Evolutionary conservation across 92 coral and sea anemone species (phyloP).

Genomic region (Isaurus tuberculatus): DNA sequence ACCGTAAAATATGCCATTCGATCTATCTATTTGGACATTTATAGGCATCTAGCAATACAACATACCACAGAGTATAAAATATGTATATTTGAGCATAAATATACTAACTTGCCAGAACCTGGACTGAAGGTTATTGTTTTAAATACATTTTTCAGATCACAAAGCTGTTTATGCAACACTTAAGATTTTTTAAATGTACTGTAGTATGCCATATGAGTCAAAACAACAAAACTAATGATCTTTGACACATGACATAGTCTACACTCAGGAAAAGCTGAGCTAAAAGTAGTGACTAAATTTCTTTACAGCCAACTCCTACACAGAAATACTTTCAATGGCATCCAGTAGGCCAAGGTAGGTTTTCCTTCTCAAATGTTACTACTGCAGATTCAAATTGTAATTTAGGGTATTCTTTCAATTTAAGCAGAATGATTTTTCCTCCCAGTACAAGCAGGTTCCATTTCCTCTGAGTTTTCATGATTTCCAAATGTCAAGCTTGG

Average conservation of each 20-base stretch:
- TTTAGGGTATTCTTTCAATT: background rate
- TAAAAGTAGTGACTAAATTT: conserved; percentile 17
- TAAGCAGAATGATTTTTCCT: background rate
- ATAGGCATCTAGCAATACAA: too few relatives aligned
- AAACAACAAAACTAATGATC: conserved; percentile 2
- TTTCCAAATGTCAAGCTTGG: conserved; percentile 17
- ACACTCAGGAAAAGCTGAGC: conserved; percentile 12
- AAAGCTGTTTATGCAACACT: conserved; percentile 6
- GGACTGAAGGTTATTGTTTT: too few relatives aligned
- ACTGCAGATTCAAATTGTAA: background rate
- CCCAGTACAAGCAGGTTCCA: background rate
- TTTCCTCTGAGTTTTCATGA: background rate
- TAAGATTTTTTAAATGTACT: background rate
- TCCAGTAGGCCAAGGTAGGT: conserved; percentile 11
- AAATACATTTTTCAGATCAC: too few relatives aligned
- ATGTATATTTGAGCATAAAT: too few relatives aligned
- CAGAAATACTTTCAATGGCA: background rate
- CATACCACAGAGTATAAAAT: too few relatives aligned
- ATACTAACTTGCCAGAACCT: too few relatives aligned
- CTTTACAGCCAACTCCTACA: background rate
- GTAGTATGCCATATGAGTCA: background rate
- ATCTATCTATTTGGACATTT: too few relatives aligned
- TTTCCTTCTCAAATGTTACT: background rate
- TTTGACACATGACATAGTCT: conserved; percentile 19
- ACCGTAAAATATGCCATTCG: background rate